A percentile compares a stretch with the other conserved stretches of the same genome.
Evolutionary conservation across 2,113 vertebrate species (phyloP).

Genomic region (Ailurus styani): DNA sequence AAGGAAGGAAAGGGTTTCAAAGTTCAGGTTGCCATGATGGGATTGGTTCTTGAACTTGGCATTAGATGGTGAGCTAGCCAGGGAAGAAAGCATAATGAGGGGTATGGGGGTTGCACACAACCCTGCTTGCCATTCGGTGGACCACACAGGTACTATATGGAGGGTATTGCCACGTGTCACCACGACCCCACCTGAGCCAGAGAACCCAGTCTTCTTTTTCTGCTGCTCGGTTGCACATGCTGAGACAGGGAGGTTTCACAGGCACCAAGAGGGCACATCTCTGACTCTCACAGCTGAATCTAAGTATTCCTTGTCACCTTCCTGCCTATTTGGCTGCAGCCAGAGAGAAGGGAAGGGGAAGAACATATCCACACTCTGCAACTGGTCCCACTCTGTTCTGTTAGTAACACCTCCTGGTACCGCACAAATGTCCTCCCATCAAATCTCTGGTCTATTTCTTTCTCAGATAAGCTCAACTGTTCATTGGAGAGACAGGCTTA

Average conservation of each 20-base stretch:
- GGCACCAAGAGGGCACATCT: background rate
- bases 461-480: background rate
- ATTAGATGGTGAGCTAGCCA: background rate
- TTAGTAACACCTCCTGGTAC: background rate
- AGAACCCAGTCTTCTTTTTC: background rate
- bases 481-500: background rate
- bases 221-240: background rate
- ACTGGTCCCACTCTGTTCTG: background rate
- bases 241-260: background rate
- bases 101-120: accelerated
- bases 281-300: background rate
- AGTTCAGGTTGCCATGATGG: background rate
- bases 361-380: background rate
- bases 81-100: background rate
- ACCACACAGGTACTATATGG: background rate
- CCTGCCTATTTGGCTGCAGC: background rate
- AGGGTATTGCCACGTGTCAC: background rate
- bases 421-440: background rate
- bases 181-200: background rate
- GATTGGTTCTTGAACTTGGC: background rate
- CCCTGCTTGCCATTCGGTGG: background rate
- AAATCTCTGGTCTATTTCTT: background rate
- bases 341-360: background rate
- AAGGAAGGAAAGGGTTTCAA: background rate
- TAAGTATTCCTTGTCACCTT: background rate